A percentile compares a stretch with the other conserved stretches of the same genome.
Evolutionary conservation across 1,140 invertebrate genomes (phyloP).

Genomic region (Lasaia peninsularis): DNA sequence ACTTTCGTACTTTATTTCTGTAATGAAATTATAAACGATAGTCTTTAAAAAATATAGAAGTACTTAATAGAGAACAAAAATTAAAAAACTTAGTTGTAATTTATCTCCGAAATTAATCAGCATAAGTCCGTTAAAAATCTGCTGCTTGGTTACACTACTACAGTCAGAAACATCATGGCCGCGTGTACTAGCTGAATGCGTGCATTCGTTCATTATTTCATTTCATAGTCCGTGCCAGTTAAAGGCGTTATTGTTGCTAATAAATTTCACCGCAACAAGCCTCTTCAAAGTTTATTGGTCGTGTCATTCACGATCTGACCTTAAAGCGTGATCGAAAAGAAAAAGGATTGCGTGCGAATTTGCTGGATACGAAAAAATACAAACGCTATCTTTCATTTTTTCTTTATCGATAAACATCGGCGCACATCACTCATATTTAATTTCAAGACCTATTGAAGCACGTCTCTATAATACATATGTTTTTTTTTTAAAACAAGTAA

Average conservation of each 20-base stretch:
- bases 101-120: background rate
- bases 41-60: too few relatives aligned
- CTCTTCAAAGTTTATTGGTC: constrained; percentile 36
- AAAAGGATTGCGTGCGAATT: constrained; percentile 13
- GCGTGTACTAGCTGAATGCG: constrained; percentile 24
- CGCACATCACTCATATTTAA: too few relatives aligned
- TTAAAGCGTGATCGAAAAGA: constrained; percentile 19
- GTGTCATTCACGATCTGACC: constrained; percentile 34
- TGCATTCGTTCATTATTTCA: constrained; percentile 42
- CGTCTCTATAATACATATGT: too few relatives aligned
- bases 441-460: too few relatives aligned
- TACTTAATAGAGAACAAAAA: too few relatives aligned
- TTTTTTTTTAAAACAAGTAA: too few relatives aligned
- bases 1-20: too few relatives aligned
- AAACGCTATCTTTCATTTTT: background rate
- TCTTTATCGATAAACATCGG: background rate
- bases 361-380: constrained; percentile 14
- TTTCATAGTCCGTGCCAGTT: constrained; percentile 29
- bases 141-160: background rate
- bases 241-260: constrained; percentile 37
- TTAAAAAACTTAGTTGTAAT: too few relatives aligned
- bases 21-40: too few relatives aligned
- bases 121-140: background rate
- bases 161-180: background rate
- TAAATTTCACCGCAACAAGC: constrained; percentile 41